A percentile compares a stretch with the other conserved stretches of the same genome.
Evolutionary conservation across 2,888 invertebrate species (phyloP).

Genomic region (Apotomis capreana): DNA sequence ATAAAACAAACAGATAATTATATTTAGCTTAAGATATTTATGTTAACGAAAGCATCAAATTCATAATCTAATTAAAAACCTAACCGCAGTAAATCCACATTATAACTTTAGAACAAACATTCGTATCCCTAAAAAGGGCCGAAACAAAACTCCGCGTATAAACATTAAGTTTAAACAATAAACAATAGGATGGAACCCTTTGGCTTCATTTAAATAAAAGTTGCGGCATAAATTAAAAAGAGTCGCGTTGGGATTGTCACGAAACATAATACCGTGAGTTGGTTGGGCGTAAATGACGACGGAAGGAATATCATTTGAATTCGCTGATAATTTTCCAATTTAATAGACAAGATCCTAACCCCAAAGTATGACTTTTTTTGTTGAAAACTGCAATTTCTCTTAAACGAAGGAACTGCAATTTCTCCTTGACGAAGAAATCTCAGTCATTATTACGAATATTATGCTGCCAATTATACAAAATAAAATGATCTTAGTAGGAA

Average conservation of each 20-base stretch:
- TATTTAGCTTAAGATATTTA: not conserved
- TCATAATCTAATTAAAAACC: conserved; percentile 35
- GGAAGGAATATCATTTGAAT: not conserved
- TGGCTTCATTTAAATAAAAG: conserved; percentile 40
- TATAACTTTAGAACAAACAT: conserved; percentile 41
- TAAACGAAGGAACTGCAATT: no score
- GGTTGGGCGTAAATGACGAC: not conserved
- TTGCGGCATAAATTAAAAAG: conserved; percentile 38
- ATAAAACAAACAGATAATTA: no score
- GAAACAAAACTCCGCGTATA: conserved; percentile 30
- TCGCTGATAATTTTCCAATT: no score
- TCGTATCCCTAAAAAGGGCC: conserved; percentile 37
- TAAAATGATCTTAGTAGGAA: no score
- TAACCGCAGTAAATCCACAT: conserved; percentile 39
- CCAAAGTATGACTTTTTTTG: no score
- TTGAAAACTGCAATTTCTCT: no score
- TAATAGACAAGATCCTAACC: no score
- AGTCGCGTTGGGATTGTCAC: conserved; percentile 3
- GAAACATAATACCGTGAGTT: conserved; percentile 2
- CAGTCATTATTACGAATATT: no score
- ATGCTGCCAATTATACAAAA: no score
- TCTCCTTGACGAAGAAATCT: no score
- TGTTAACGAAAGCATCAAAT: conserved; percentile 10
- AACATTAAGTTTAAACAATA: conserved; percentile 42
- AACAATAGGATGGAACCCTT: conserved; percentile 39